Conservation (phyloP, 1,140 invertebrate genomes). For the Drosophila nannoptera region DNA sequence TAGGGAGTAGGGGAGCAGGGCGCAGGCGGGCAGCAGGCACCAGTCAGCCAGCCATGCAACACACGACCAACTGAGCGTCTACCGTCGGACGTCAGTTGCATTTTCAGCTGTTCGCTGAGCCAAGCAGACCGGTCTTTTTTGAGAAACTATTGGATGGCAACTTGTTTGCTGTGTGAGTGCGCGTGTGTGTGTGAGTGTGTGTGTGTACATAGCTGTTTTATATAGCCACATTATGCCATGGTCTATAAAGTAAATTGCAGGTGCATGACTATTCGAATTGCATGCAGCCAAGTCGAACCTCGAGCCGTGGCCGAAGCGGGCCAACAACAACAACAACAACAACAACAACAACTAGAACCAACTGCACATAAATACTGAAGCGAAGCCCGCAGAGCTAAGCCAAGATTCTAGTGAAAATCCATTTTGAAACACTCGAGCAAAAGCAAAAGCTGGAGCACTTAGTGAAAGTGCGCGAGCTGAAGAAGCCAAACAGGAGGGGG, state of each 20-base stretch:
- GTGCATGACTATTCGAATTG: constrained; percentile 78
- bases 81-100: constrained; percentile 34
- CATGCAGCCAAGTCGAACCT: constrained; percentile 48
- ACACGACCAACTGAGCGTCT: constrained; percentile 32
- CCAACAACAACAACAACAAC: constrained; percentile 19
- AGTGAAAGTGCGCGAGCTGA: constrained; percentile 9
- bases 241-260: constrained; percentile 79
- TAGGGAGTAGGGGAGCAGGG: constrained; percentile 25
- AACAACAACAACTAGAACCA: constrained; percentile 9
- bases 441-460: constrained; percentile 18
- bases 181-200: constrained; percentile 33
- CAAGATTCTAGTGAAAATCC: constrained; percentile 12
- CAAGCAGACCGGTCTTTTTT: constrained; percentile 57
- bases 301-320: constrained; percentile 23
- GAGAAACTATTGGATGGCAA: constrained; percentile 48
- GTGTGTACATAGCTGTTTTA: constrained; percentile 34
- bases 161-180: constrained; percentile 24
- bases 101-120: constrained; percentile 71
- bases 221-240: constrained; percentile 73
- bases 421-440: constrained; percentile 16
- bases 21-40: constrained; percentile 28
- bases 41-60: constrained; percentile 55
- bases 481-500: not conserved
- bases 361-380: constrained; percentile 54
- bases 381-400: constrained; percentile 19